A percentile compares a stretch with the other conserved stretches of the same genome.
Conservation (phyloP, 2,888 invertebrate genomes). For the Colletes collaris region DNA sequence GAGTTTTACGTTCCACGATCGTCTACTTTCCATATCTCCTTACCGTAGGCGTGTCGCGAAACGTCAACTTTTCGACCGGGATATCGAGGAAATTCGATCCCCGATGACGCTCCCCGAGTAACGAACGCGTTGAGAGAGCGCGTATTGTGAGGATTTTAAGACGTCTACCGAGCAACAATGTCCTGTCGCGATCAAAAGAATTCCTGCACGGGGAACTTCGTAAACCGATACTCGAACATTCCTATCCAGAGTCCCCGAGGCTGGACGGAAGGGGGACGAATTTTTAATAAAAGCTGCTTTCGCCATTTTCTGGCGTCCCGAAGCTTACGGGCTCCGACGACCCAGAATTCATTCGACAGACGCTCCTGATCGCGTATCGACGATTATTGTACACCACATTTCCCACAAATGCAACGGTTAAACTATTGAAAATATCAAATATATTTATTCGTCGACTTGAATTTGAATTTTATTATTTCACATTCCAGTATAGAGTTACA, state of each 20-base stretch:
- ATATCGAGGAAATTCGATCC: slow-evolving; percentile 46
- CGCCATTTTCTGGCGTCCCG: neutral
- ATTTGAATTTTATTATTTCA: no score
- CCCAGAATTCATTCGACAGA: no score
- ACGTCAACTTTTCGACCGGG: slow-evolving; percentile 37
- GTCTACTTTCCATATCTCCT: slow-evolving; percentile 42
- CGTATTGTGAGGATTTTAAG: slow-evolving; percentile 28
- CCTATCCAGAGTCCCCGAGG: neutral
- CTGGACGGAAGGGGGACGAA: neutral
- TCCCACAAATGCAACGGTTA: no score
- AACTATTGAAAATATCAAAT: no score
- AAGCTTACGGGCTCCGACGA: neutral
- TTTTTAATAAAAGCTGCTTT: slow-evolving; percentile 26
- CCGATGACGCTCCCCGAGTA: slow-evolving; percentile 1
- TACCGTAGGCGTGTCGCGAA: slow-evolving; percentile 42
- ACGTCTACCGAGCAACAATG: slow-evolving; percentile 10
- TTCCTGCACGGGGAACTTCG: slow-evolving; percentile 13
- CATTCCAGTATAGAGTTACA: no score
- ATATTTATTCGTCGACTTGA: no score
- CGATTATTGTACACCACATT: neutral
- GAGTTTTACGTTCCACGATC: slow-evolving; percentile 32
- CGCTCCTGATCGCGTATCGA: neutral
- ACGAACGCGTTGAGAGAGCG: neutral
- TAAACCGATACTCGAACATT: slow-evolving; percentile 7
- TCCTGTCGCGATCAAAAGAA: slow-evolving; percentile 7